Percentiles rank a stretch among this genome's conserved stretches.
Evolutionary conservation across 2,888 invertebrate genomes (phyloP).

Genomic region (Brenthis hecate): DNA sequence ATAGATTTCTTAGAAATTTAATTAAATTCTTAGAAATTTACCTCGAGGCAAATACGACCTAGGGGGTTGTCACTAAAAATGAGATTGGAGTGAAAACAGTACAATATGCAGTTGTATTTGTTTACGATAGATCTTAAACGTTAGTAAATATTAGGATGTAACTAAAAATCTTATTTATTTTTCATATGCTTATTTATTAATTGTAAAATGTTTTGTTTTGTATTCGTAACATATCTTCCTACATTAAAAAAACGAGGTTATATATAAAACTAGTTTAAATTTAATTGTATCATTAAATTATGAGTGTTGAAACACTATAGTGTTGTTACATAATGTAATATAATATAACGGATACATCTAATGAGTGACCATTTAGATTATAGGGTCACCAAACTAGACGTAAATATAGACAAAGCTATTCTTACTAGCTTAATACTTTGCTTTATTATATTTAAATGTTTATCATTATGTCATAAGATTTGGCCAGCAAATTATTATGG

Average conservation of each 20-base stretch:
- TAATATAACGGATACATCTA: constrained; percentile 12
- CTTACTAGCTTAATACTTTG: background rate
- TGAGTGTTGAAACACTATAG: background rate
- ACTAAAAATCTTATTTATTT: too few relatives aligned
- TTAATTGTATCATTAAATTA: constrained; percentile 6
- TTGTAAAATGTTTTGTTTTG: too few relatives aligned
- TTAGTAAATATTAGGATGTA: too few relatives aligned
- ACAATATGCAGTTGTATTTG: too few relatives aligned
- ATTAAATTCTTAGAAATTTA: too few relatives aligned
- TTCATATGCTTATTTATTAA: too few relatives aligned
- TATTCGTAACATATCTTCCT: background rate
- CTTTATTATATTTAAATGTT: background rate
- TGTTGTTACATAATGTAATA: constrained; percentile 8
- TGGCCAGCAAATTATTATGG: constrained; percentile 52
- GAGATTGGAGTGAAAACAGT: too few relatives aligned
- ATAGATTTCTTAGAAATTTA: too few relatives aligned
- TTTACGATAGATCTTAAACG: too few relatives aligned
- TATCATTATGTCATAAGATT: constrained; percentile 17
- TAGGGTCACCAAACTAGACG: constrained; percentile 2
- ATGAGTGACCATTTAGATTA: constrained; percentile 17
- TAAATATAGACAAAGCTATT: background rate
- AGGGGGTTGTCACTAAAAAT: too few relatives aligned
- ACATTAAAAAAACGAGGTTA: constrained; percentile 1
- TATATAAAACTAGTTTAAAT: constrained; percentile 5
- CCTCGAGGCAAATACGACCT: too few relatives aligned